Evolutionary conservation across 2,113 vertebrate genomes (phyloP).

Genomic region (Hemiprocne comata): DNA sequence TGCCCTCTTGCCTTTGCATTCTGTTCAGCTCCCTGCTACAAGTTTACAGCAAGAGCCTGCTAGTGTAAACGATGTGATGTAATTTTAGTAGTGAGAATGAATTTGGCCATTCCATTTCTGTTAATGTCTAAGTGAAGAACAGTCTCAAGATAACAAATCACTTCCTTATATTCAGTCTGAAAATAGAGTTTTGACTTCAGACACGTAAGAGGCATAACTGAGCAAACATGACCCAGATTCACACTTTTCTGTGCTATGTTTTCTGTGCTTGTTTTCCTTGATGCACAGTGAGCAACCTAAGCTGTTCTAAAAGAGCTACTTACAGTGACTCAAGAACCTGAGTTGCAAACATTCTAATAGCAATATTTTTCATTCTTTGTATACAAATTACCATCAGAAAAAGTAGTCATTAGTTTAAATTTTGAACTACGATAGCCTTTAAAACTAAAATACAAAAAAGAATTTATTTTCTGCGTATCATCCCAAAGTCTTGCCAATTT

Average conservation of each 20-base stretch:
- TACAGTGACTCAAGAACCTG: background rate
- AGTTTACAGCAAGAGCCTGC: background rate
- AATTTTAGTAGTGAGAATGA: background rate
- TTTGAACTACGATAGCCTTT: background rate
- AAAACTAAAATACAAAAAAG: background rate
- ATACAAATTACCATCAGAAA: background rate
- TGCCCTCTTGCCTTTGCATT: background rate
- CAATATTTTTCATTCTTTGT: background rate
- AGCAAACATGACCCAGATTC: slow-evolving; percentile 41
- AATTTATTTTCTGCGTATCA: background rate
- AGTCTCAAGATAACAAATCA: background rate
- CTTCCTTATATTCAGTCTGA: background rate
- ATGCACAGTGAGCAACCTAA: background rate
- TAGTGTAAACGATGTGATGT: background rate
- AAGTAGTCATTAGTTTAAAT: background rate
- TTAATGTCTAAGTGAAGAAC: background rate
- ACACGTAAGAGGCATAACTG: slow-evolving; percentile 11
- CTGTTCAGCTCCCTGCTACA: background rate
- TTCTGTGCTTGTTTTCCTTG: slow-evolving; percentile 7
- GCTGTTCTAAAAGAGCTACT: background rate
- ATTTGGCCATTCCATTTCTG: background rate
- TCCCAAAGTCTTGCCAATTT: background rate
- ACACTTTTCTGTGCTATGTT: background rate
- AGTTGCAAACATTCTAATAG: background rate
- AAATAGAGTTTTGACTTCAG: background rate